Evolutionary conservation across 2,797 vertebrate species (phyloP), one percentile per base, ranked within the genome.

Genomic region (Sarcoramphus papa): DNA sequence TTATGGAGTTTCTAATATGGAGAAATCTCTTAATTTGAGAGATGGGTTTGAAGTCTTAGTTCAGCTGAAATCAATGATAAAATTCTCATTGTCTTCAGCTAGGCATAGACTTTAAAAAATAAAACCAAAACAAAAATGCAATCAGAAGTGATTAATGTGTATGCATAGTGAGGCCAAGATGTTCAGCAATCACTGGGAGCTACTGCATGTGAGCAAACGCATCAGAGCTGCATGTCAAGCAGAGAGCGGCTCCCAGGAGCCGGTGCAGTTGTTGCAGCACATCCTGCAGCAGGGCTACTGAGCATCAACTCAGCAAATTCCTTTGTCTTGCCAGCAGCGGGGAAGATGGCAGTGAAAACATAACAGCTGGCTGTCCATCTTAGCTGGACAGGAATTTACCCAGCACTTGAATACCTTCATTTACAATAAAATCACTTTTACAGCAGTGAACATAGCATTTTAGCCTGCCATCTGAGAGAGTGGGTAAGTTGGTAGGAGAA

Each of bases 381-480:
- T 64, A 74, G 45, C 86, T 73, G 60, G 79, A 20, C 37, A 57
- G 72, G 40, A 68, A 95, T 94, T 92, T 69, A 91, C 64, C 50
- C 84, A 88, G 87, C 62, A 57, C 57, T 73, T 82, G 77, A 68
- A 84, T 93, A 47, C 51, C 23, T 60, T 75, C 30, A 50, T 82
- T 92, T 83, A 56, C 40, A 67, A 20, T 95, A 63, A 88, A 88
- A 65, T 79, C 31, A 73, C 74, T 92, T 92, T 83, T 82, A 65
- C 79, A 59, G 31, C 47, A 25, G 45, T 23, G 41, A 82, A 50
- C 17, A 2, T 62, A 59, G 48, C 41, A 64, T 79, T 95, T 88
- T 80, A 94, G 37, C 80, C 56, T 91, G 67, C 43, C 8, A 0
- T 64, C 85, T 70, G 4, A 76, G 45, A 72, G 63, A 16, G 3